Evolutionary conservation across 2,113 vertebrate genomes (phyloP), one percentile per base, ranked within the genome.

Genomic region (Grantiella picta): DNA sequence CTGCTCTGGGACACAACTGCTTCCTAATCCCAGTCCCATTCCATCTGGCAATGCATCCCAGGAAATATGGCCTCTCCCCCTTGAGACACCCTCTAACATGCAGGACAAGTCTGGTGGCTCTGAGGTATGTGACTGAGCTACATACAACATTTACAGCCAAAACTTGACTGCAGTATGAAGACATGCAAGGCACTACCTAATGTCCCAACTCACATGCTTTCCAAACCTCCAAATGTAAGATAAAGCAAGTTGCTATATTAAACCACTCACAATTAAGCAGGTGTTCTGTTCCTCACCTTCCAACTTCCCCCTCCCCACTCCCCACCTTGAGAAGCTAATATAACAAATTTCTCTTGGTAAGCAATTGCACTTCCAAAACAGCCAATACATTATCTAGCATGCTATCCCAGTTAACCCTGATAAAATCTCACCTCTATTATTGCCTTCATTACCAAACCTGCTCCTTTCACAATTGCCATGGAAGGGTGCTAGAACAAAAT

Each of bases 381-480:
- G 29, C 47, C 60, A 64, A 31, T 4, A 66, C 3, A 21, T 19
- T 16, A 61, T 27, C 64, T 64, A 82, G 20, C 52, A 85, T 59
- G 38, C 44, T 56, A 60, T 29, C 15, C 68, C 85, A 80, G 31
- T 11, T 63, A 90, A 77, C 15, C 63, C 0, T 15, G 52, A 52
- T 52, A 45, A 92, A 78, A 81, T 90, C 98, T 98, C 97, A 99
- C 99, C 99, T 99, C 99, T 97, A 99, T 99, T 95, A 99, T 99
- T 93, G 99, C 99, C 97, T 99, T 99, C 99, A 99, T 99, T 91
- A 99, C 99, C 95, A 99, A 97, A 52, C 99, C 99, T 47, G 99
- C 99, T 97, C 99, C 99, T 95, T 99, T 99, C 80, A 99, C 98
- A 95, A 99, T 99, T 35, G 99, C 99, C 99, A 99, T 99, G 33